Percentiles rank a stretch among this genome's conserved stretches.
Evolutionary conservation across 2,888 invertebrate genomes (phyloP).

Genomic region (Agonopterix subpropinquella): DNA sequence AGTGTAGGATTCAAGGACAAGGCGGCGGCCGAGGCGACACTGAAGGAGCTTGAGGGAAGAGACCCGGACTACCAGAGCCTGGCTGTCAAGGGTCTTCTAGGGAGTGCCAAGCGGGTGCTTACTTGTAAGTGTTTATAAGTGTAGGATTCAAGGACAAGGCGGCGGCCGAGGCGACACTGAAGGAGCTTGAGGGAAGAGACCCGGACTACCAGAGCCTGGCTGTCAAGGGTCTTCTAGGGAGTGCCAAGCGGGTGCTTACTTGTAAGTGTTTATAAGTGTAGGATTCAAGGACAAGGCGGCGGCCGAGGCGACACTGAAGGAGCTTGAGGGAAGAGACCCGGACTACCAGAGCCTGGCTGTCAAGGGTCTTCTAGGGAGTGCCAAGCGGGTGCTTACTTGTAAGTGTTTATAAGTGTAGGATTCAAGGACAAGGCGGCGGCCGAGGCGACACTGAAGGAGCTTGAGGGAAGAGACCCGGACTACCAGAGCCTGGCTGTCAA

Average conservation of each 20-base stretch:
- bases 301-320: slow-evolving; percentile 78
- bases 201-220: slow-evolving; percentile 86
- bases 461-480: slow-evolving; percentile 84
- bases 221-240: slow-evolving; percentile 80
- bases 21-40: slow-evolving; percentile 81
- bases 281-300: slow-evolving; percentile 88
- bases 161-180: slow-evolving; percentile 81
- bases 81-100: slow-evolving; percentile 82
- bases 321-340: slow-evolving; percentile 82
- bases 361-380: slow-evolving; percentile 81
- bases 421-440: slow-evolving; percentile 88
- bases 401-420: no score
- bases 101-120: slow-evolving; percentile 82
- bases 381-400: slow-evolving; percentile 82
- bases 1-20: slow-evolving; percentile 89
- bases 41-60: slow-evolving; percentile 78
- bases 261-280: no score
- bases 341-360: slow-evolving; percentile 85
- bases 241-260: slow-evolving; percentile 82
- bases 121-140: slow-evolving; percentile 77
- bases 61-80: slow-evolving; percentile 87
- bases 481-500: slow-evolving; percentile 84
- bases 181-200: slow-evolving; percentile 80
- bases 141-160: slow-evolving; percentile 87
- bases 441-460: slow-evolving; percentile 74